phyloP scores from a whole-genome alignment of 2,888 invertebrate genomes.

The Pachycephus smyrnensis region DNA sequence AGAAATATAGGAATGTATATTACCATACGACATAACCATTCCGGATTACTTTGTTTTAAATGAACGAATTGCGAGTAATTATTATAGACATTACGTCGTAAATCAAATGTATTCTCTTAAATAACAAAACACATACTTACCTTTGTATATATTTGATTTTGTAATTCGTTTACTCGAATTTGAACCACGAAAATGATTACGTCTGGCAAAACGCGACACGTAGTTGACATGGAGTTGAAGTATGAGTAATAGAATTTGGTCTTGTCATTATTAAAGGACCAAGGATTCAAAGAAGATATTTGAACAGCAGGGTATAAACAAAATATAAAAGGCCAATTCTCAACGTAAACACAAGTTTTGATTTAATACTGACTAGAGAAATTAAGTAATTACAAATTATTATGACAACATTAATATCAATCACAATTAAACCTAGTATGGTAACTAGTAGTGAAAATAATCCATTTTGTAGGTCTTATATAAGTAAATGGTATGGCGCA shows the following conservation, averaged over 20 bases:
- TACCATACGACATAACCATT: not conserved
- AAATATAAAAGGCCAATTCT: not conserved
- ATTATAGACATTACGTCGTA: not conserved
- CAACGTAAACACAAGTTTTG: conserved; percentile 27
- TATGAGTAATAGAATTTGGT: not conserved
- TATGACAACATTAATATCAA: conserved; percentile 19
- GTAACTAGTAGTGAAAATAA: not conserved
- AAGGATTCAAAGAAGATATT: not conserved
- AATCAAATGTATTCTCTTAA: not conserved
- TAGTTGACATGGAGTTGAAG: not conserved
- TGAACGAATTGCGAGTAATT: not conserved
- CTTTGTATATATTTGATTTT: not conserved
- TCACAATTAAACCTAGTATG: conserved; percentile 13
- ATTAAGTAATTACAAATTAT: conserved; percentile 21
- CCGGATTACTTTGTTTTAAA: not conserved
- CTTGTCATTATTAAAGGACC: not conserved
- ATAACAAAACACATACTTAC: not conserved
- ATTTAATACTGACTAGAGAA: conserved; percentile 48
- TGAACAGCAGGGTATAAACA: not conserved
- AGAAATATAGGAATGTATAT: not conserved
- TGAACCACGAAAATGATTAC: not conserved
- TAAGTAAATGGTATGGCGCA: not conserved
- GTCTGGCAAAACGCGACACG: not conserved
- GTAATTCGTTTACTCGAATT: not conserved
- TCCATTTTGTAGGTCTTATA: not conserved